Evolutionary conservation across 2,888 invertebrate species (phyloP).

Genomic region (Seira ritae): DNA sequence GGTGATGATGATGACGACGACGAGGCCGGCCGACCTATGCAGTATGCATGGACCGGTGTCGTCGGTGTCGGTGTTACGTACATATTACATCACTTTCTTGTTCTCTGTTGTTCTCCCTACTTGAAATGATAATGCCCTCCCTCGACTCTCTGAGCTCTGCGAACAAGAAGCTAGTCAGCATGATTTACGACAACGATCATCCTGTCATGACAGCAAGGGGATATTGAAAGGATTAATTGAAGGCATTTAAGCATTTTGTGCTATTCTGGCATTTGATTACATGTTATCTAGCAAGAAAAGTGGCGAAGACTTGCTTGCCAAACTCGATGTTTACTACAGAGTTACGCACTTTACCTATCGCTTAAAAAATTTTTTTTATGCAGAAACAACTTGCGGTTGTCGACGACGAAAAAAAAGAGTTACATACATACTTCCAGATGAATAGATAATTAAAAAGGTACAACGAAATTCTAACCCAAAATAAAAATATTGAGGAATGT

Average conservation of each 20-base stretch:
- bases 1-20: not conserved
- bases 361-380: no score
- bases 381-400: not conserved
- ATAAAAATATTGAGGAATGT: not conserved
- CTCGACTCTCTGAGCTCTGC: not conserved
- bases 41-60: not conserved
- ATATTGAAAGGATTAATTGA: slow-evolving; percentile 44
- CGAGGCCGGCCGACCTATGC: not conserved
- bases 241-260: slow-evolving; percentile 6
- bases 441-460: not conserved
- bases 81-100: no score
- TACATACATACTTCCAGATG: not conserved
- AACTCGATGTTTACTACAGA: no score
- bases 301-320: no score
- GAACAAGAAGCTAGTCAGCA: slow-evolving; percentile 11
- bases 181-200: slow-evolving; percentile 20
- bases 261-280: not conserved
- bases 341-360: no score
- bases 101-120: no score
- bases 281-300: no score
- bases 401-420: not conserved
- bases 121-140: slow-evolving; percentile 12
- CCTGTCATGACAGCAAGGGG: slow-evolving; percentile 34
- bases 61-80: not conserved
- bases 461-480: not conserved